Evolutionary conservation across 2,113 vertebrate genomes (phyloP).

Genomic region (Terrapene triunguis): DNA sequence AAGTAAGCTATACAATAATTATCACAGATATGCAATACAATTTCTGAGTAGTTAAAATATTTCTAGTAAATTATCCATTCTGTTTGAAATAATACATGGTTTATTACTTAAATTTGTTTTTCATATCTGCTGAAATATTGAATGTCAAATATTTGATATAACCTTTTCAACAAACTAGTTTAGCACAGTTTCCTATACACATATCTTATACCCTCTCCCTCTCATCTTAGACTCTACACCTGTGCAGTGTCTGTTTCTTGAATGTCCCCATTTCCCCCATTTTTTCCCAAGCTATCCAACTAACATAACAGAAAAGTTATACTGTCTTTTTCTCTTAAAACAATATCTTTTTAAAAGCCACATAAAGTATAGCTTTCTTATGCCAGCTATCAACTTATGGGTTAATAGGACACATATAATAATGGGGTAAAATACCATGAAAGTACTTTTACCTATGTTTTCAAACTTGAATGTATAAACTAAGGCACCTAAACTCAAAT

Average conservation of each 20-base stretch:
- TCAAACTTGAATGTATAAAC: neutral
- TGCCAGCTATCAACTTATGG: neutral
- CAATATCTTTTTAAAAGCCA: neutral
- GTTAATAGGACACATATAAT: too few species aligned
- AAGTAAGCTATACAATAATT: conserved; percentile 28
- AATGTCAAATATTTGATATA: neutral
- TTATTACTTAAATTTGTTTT: neutral
- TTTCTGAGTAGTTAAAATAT: neutral
- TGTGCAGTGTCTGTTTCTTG: neutral
- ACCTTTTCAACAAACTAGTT: neutral
- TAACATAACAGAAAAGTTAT: neutral
- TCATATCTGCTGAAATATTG: neutral
- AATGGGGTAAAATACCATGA: neutral
- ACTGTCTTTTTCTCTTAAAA: neutral
- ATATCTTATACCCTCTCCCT: neutral
- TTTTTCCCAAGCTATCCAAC: neutral
- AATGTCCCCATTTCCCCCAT: neutral
- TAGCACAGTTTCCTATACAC: neutral
- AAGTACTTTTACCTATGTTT: neutral
- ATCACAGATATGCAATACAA: conserved; percentile 20
- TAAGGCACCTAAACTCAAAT: neutral
- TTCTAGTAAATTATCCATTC: neutral
- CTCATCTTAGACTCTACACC: neutral
- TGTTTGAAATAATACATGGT: neutral
- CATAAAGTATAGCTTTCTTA: neutral